Base-by-base conservation (phyloP, 1,140 invertebrate species). In the Apocrypta bakeri region DNA sequence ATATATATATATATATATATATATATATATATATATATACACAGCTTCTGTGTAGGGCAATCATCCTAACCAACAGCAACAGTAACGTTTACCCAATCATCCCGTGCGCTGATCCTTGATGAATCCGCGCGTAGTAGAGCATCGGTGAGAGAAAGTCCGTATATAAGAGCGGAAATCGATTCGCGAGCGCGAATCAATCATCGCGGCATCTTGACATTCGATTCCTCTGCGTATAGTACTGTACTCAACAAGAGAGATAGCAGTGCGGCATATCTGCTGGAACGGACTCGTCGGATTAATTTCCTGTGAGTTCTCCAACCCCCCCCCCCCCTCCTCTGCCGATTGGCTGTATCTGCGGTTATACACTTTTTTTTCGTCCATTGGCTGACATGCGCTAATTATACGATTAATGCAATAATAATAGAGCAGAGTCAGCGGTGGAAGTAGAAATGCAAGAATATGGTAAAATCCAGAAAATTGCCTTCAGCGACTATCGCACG, bases 161-260 rank as follows among this genome's bases (percentile, higher is more conserved):
- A n/a, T n/a, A n/a, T n/a, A 66, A 29, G 27, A 29, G 64, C 64
- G 68, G 68, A 71, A 71, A 33, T 71, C 29, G 17, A 71, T 71
- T 29, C 68, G 68, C 68, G 21, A 31, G 25, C 17, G 27, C 68
- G 31, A 71, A 71, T 71, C 29, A 71, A 71, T 71, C 68, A 71
- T 71, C 25, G 48, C 25, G 48, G 68, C 27, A 33, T 71, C 27
- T 71, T 33, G 68, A 71, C 68, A 71, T 33, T 71, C 68, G 68
- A 71, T 71, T 71, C 68, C 68, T 71, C 68, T 1, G 21, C 0
- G 48, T 17, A 9, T 37, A 37, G 21, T 56, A 56, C 17, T 21
- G 3, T 9, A 4, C 48, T 56, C 48, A 21, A 56, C 48, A 21
- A 0, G 48, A 66, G 64, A 29, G 11, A 66, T 66, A 66, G n/a